Evolutionary conservation across 2,888 invertebrate genomes (phyloP), one percentile per base, ranked within the genome.

Genomic region (Plagodis pulveraria): DNA sequence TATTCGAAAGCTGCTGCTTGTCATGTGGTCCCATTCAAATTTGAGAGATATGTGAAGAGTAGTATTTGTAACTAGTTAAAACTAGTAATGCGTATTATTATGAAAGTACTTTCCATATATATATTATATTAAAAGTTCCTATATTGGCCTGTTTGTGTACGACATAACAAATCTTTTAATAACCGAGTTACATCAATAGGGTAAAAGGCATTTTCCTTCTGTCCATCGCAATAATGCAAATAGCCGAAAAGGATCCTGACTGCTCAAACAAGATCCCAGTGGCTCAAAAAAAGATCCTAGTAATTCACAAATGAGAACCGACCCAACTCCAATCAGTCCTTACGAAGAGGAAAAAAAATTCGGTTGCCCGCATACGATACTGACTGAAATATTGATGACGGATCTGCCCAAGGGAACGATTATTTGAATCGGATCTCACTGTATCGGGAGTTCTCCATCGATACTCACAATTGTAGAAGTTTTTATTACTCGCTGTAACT

Each of bases 341-440:
- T 73, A 71, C 69, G 67, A 66, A 68, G 70, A 76, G 74, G 82
- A 51, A 44, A 49, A 77, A 74, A 76, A 77, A 81, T 80, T 81
- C 78, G 78, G 69, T 70, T 63, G 63, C 73, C 75, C 80, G 76
- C 78, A 79, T 77, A 74, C 79, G 73, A 70, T 73, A 76, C 74
- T 76, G 76, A 38, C 77, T 83, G 82, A 83, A 85, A 84, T 84
- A 85, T 84, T 84, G 84, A 84, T 85, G 85, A 83, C 78, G 74
- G 81, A 80, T 77, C 76, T 72, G 71, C 84, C 83, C 82, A 73
- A 72, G 83, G 83, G 84, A 66, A 70, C 81, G 80, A 85, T 84
- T 84, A 84, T 79, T 75, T 73, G 78, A 76, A 76, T 71, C 76
- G 72, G 78, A 78, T 77, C 75, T 77, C 74, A 67, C 66, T 76